Evolutionary conservation across 2,113 vertebrate genomes (phyloP).

Genomic region (Eclectus roratus): DNA sequence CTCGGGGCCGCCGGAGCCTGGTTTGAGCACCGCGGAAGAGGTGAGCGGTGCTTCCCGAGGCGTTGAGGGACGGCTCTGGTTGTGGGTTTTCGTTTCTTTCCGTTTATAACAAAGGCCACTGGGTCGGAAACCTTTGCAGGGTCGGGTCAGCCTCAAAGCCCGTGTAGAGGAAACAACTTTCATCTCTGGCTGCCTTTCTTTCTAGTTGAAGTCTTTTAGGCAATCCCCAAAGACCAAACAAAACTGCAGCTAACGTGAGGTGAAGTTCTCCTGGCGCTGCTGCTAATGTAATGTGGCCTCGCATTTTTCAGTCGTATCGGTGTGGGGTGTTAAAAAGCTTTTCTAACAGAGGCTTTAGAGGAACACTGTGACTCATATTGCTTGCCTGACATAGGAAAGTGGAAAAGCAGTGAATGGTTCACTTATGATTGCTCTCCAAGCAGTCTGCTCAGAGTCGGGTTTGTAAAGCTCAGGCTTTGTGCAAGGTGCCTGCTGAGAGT

Average conservation of each 20-base stretch:
- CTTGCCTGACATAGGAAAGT: neutral
- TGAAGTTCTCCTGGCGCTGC: neutral
- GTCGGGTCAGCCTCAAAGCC: neutral
- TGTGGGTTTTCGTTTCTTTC: too few species aligned
- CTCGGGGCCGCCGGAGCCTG: neutral
- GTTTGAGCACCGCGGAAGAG: neutral
- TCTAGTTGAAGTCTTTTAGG: neutral
- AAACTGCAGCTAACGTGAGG: rapidly evolving
- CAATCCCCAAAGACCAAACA: neutral
- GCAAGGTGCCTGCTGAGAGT: neutral
- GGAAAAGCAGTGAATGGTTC: neutral
- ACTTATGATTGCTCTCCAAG: neutral
- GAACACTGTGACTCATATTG: neutral
- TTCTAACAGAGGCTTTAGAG: neutral
- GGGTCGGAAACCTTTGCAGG: neutral
- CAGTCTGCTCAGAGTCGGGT: rapidly evolving
- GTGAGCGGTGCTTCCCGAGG: neutral
- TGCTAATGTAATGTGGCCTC: too few species aligned
- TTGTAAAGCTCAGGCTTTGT: neutral
- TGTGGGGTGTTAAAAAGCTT: neutral
- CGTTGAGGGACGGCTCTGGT: neutral
- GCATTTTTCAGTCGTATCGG: neutral
- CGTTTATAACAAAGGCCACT: neutral
- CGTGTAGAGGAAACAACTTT: neutral
- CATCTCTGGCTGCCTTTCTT: neutral